phyloP scores from a whole-genome alignment of 2,113 vertebrate species.

The Fregetta grallaria region DNA sequence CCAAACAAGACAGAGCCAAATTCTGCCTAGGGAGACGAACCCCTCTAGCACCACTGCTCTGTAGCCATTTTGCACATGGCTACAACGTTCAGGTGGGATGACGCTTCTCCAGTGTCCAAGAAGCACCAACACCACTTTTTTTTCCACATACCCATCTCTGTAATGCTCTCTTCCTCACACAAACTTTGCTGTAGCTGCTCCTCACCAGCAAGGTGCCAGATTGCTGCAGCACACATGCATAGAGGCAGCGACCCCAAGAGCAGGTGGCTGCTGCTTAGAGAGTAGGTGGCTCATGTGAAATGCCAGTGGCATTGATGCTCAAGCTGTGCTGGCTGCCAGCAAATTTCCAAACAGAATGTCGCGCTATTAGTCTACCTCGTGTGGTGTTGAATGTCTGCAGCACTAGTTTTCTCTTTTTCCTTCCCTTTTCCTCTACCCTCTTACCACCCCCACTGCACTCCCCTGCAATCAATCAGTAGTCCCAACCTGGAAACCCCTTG shows the following conservation, averaged over 20 bases:
- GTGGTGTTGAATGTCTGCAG: not conserved
- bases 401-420: not conserved
- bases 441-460: not conserved
- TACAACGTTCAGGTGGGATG: not conserved
- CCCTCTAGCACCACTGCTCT: not conserved
- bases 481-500: not conserved
- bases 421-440: not conserved
- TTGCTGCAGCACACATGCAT: not conserved
- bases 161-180: not conserved
- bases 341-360: not conserved
- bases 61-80: not conserved
- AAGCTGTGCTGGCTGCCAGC: not conserved
- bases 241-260: rapidly evolving
- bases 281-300: not conserved
- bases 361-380: rapidly evolving
- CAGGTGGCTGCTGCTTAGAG: not conserved
- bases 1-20: not conserved
- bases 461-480: not conserved
- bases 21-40: not conserved
- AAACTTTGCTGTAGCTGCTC: not conserved
- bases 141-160: not conserved
- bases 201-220: not conserved
- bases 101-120: rapidly evolving
- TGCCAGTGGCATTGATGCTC: rapidly evolving
- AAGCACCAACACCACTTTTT: not conserved